phyloP scores from a whole-genome alignment of 2,113 vertebrate species.

The Cervus canadensis region DNA sequence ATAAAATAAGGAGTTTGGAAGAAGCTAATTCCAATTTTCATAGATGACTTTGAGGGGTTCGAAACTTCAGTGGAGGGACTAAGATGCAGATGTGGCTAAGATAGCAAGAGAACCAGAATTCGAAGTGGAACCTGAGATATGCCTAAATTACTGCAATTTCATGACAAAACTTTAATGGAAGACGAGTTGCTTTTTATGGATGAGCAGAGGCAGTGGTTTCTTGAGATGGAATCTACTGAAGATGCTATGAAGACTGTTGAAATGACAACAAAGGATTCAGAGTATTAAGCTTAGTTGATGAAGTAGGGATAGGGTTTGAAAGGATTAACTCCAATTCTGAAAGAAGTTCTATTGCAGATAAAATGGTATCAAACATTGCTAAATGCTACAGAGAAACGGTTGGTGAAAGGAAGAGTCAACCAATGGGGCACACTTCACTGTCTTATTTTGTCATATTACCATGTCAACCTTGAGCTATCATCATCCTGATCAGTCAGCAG shows the following conservation, averaged over 20 bases:
- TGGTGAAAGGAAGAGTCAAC: neutral
- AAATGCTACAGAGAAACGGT: neutral
- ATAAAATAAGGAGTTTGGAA: neutral
- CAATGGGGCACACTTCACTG: neutral
- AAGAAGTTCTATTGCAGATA: neutral
- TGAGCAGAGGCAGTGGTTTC: neutral
- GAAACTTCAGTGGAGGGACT: neutral
- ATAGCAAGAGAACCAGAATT: neutral
- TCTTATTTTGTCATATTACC: neutral
- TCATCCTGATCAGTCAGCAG: neutral
- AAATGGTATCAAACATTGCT: neutral
- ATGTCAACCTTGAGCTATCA: neutral
- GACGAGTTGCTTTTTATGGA: neutral
- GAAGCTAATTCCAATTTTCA: neutral
- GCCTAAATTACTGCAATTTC: neutral
- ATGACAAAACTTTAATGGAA: neutral
- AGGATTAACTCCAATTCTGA: neutral
- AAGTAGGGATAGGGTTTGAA: neutral
- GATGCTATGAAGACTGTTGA: neutral
- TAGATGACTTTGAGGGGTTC: neutral
- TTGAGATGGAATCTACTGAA: neutral
- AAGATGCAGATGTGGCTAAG: neutral
- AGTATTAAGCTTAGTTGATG: neutral
- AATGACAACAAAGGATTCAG: neutral
- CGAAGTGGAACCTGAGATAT: neutral